A percentile compares a stretch with the other conserved stretches of the same genome.
Evolutionary conservation across 2,888 invertebrate species (phyloP).

Genomic region (Tineola bisselliella): DNA sequence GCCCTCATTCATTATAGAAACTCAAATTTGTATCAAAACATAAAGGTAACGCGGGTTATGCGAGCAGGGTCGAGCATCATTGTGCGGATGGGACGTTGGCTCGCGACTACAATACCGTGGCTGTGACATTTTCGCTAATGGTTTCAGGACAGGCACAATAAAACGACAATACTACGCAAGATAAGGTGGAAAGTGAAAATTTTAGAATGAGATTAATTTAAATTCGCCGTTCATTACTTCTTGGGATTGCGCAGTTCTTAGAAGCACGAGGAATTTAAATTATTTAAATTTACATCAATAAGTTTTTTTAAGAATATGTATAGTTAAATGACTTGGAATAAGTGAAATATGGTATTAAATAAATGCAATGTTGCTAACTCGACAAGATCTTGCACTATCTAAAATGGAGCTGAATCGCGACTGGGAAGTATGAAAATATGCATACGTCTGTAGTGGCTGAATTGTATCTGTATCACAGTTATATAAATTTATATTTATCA

Average conservation of each 20-base stretch:
- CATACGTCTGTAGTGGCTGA: neutral
- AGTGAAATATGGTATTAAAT: neutral
- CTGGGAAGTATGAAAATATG: neutral
- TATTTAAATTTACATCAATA: too few species aligned
- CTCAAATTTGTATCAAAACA: slow-evolving; percentile 59
- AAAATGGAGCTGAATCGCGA: slow-evolving; percentile 37
- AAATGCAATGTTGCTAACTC: slow-evolving; percentile 27
- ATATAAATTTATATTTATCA: too few species aligned
- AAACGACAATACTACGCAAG: slow-evolving; percentile 64
- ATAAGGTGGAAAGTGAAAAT: slow-evolving; percentile 67
- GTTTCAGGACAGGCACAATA: slow-evolving; percentile 65
- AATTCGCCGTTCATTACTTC: slow-evolving; percentile 27
- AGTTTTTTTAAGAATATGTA: too few species aligned
- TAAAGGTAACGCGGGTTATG: slow-evolving; percentile 41
- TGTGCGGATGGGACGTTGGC: slow-evolving; percentile 53
- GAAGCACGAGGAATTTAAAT: too few species aligned
- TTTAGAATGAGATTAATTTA: slow-evolving; percentile 62
- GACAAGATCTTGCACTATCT: slow-evolving; percentile 53
- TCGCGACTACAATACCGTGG: slow-evolving; percentile 59
- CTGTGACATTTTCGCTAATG: slow-evolving; percentile 68
- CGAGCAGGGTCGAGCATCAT: slow-evolving; percentile 53
- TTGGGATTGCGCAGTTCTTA: neutral
- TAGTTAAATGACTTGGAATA: neutral
- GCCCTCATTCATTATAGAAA: slow-evolving; percentile 51
- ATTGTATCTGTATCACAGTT: neutral